These are phyloP conservation scores for Timema cristinae DNA, from an alignment of 2,888 invertebrate genomes.

Conservation along the genomic window DNA sequence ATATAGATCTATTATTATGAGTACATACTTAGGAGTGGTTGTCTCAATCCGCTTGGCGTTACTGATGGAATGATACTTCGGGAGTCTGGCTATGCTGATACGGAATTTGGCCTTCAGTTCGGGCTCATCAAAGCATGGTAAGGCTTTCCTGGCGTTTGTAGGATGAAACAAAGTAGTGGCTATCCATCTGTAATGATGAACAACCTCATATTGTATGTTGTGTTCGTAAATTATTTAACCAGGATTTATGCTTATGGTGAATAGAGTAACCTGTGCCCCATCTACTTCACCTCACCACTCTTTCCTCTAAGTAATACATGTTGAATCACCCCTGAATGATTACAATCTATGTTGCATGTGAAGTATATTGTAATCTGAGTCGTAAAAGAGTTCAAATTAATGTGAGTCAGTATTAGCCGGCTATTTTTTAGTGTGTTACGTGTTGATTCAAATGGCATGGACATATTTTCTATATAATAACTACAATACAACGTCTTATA, in stretches of 20 bases:
- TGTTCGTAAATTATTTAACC: no score
- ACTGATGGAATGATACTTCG: constrained; percentile 27
- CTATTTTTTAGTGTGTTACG: no score
- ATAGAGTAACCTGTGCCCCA: constrained; percentile 14
- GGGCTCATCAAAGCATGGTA: constrained; percentile 76
- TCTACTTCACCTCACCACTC: background rate
- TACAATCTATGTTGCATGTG: no score
- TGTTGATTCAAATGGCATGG: no score
- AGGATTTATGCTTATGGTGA: background rate
- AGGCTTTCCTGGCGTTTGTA: constrained; percentile 61
- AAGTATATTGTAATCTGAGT: no score
- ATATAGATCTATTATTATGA: no score
- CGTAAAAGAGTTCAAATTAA: no score
- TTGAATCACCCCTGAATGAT: no score
- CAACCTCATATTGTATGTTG: constrained; percentile 26
- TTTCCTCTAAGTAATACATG: constrained; percentile 8
- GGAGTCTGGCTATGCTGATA: constrained; percentile 56
- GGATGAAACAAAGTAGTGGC: constrained; percentile 66
- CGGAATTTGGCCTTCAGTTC: constrained; percentile 62
- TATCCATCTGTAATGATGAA: constrained; percentile 50
- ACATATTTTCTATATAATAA: no score
- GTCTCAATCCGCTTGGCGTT: constrained; percentile 2
- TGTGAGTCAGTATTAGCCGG: no score
- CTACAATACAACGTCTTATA: no score
- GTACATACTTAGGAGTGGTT: no score